Conservation (phyloP, 2,113 vertebrate genomes). For the Accipiter virgatus region DNA sequence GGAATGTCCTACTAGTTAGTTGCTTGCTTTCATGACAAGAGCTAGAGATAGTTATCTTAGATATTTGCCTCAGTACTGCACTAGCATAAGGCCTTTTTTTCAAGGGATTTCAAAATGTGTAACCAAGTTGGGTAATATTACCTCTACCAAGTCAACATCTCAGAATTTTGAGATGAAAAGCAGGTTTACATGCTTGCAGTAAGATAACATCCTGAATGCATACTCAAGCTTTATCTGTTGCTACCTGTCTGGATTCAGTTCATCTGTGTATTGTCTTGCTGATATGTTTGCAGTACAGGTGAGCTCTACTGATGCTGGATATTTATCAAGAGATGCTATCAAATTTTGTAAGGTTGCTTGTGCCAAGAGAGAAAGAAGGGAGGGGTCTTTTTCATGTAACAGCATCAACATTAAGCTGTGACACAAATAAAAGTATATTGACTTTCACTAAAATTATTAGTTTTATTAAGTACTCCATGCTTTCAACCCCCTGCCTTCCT, state of each 20-base stretch:
- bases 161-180: constrained; percentile 16
- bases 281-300: neutral
- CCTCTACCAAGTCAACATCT: neutral
- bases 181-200: constrained; percentile 13
- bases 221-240: constrained; percentile 25
- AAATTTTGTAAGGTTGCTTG: neutral
- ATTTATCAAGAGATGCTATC: neutral
- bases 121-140: constrained; percentile 1
- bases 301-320: neutral
- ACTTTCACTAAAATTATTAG: neutral
- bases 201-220: constrained; percentile 47
- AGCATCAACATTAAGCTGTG: neutral
- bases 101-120: constrained; percentile 36
- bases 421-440: neutral
- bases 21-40: neutral
- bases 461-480: neutral
- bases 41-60: constrained; percentile 4
- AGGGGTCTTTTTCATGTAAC: neutral
- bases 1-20: neutral
- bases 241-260: neutral
- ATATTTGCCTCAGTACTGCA: neutral
- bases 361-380: neutral
- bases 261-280: constrained; percentile 28
- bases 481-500: neutral
- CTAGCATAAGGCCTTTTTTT: neutral